Base-by-base conservation (phyloP, 2,888 invertebrate species). In the Chromoteleia sp. region DNA sequence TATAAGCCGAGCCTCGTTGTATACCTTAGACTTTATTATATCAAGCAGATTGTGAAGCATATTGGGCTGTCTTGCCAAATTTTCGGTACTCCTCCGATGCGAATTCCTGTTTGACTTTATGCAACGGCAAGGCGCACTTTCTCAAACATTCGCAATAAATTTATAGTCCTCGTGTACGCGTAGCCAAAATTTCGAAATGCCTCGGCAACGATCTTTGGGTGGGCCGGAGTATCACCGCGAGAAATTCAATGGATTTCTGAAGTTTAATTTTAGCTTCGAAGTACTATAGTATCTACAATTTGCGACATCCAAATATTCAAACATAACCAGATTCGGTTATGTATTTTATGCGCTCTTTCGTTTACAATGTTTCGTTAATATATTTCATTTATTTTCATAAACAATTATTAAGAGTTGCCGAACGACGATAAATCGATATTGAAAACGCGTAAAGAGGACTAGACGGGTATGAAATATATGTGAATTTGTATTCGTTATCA, bases 11-110 rank as follows among this genome's bases (percentile, higher is more conserved):
- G 41, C 77, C 50, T 68, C 83, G 83, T 84, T 87, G 84, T 89
- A 88, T 88, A 89, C 87, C 82, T 84, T 83, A 54, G 82, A 87
- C 86, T 89, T 89, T 89, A 89, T 89, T 89, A 87, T 87, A 86
- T 87, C 86, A 77, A 33, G 67, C 67, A 29, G 54, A 48, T 61
- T 50, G 50, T 14, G 67, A 68, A 25, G 67, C 76, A 56, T 58
- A 48, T 86, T 81, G 82, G 65, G 36, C 68, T 63, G 71, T 63
- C 83, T 82, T 74, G 82, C 81, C 76, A 17, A 84, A 83, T 83
- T 87, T 83, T 84, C 83, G 83, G 84, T 85, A 63, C 50, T 17
- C 63, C 84, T 77, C 63, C 79, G 63, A 73, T 68, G 65, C 68
- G 50, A 75, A 81, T 78, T 73, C 73, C 29, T 73, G 48, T 59